Evolutionary conservation across 2,797 vertebrate genomes (phyloP).

Genomic region (Lacerta viridis): DNA sequence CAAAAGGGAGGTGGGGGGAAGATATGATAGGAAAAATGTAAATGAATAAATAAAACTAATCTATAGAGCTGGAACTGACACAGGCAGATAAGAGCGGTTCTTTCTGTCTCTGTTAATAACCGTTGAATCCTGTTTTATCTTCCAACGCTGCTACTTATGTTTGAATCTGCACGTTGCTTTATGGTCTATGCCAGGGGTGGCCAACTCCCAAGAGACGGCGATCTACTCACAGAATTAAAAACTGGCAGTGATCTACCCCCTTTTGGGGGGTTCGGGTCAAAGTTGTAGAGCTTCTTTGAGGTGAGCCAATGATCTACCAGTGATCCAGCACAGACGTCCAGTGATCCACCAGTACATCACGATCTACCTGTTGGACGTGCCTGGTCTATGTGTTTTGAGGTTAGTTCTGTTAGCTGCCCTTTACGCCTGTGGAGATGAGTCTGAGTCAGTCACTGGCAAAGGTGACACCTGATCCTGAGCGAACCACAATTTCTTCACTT

Average conservation of each 20-base stretch:
- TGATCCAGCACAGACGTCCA: too few species aligned
- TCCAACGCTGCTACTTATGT: neutral
- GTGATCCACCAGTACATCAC: too few species aligned
- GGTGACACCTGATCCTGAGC: neutral
- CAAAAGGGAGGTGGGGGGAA: neutral
- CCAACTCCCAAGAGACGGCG: too few species aligned
- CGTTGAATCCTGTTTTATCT: neutral
- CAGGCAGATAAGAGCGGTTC: constrained; percentile 41
- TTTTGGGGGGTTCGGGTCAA: too few species aligned
- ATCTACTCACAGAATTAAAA: too few species aligned
- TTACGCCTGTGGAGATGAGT: neutral
- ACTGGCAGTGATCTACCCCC: too few species aligned
- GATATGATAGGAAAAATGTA: constrained; percentile 50
- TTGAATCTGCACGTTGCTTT: neutral
- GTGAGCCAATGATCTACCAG: too few species aligned
- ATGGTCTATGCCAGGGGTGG: neutral
- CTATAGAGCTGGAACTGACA: constrained; percentile 64
- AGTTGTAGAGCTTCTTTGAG: too few species aligned
- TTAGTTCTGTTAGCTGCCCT: too few species aligned
- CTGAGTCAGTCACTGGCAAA: neutral
- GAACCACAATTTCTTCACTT: neutral
- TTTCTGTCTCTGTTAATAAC: neutral
- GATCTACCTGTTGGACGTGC: too few species aligned
- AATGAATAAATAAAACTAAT: constrained; percentile 67
- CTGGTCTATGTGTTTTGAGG: too few species aligned